Percentiles rank a stretch among this genome's conserved stretches.
These are phyloP conservation scores for Drosophila prostipennis DNA, from an alignment of 2,888 invertebrate genomes.

Conservation along the genomic window DNA sequence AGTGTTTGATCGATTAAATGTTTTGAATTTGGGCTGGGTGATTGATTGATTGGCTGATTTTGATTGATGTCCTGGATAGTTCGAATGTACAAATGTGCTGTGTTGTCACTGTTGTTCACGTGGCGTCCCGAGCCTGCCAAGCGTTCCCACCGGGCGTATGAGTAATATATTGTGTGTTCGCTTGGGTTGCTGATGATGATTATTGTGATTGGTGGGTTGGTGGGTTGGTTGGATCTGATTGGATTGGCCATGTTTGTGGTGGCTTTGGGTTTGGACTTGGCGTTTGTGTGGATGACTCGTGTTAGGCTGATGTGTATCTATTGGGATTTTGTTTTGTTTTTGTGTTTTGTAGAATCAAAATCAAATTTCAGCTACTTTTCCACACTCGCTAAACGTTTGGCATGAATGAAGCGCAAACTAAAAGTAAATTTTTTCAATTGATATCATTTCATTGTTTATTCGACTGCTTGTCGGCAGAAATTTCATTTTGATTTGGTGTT, in stretches of 20 bases:
- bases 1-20: conserved; percentile 69
- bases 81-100: conserved; percentile 46
- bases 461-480: conserved; percentile 63
- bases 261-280: conserved; percentile 34
- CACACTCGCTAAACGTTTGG: conserved; percentile 52
- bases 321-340: conserved; percentile 1
- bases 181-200: conserved; percentile 35
- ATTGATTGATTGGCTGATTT: conserved; percentile 38
- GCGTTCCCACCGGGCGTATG: conserved; percentile 50
- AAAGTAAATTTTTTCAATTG: conserved; percentile 60
- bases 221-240: conserved; percentile 5
- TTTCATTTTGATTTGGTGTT: conserved; percentile 84
- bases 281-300: conserved; percentile 39
- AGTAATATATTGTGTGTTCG: conserved; percentile 36
- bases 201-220: conserved; percentile 25
- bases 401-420: conserved; percentile 77
- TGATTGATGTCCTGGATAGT: conserved; percentile 43
- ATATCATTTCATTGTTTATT: background rate
- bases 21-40: conserved; percentile 50
- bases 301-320: conserved; percentile 43
- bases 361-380: conserved; percentile 79
- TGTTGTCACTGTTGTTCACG: conserved; percentile 39
- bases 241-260: conserved; percentile 59
- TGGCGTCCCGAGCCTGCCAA: conserved; percentile 18
- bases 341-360: conserved; percentile 77